Percentiles rank a stretch among this genome's conserved stretches.
phyloP scores from a whole-genome alignment of 2,888 invertebrate genomes.

The Callosobruchus maculatus region DNA sequence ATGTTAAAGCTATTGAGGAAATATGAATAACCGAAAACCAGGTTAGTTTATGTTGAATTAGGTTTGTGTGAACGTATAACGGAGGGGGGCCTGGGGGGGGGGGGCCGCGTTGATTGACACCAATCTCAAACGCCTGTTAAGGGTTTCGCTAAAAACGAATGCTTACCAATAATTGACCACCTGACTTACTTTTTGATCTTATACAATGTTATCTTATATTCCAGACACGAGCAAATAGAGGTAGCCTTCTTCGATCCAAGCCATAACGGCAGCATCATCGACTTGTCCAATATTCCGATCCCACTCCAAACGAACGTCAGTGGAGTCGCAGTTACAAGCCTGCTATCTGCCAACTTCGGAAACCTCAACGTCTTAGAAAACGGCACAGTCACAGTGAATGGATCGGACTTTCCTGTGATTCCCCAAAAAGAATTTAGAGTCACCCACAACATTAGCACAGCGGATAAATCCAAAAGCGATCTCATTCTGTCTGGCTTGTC shows the following conservation, averaged over 20 bases:
- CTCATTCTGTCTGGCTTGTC: constrained; percentile 33
- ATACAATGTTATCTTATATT: constrained; percentile 16
- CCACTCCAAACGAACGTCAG: constrained; percentile 56
- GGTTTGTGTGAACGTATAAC: too few species aligned
- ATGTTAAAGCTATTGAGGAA: too few species aligned
- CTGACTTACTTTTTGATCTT: background rate
- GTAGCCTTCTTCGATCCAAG: constrained; percentile 54
- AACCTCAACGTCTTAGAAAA: constrained; percentile 16
- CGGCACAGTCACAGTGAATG: constrained; percentile 17
- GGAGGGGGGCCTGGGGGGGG: too few species aligned
- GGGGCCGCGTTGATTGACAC: too few species aligned
- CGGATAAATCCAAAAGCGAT: constrained; percentile 30
- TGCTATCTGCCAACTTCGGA: constrained; percentile 27
- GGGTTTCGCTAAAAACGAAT: too few species aligned
- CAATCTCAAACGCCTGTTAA: too few species aligned
- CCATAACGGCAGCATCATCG: constrained; percentile 50
- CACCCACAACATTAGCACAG: constrained; percentile 40
- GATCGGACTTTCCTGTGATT: constrained; percentile 24
- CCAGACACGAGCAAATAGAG: constrained; percentile 54
- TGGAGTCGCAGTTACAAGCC: constrained; percentile 53
- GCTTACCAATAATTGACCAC: background rate
- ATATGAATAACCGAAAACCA: too few species aligned
- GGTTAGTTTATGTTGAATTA: too few species aligned
- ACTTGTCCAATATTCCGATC: constrained; percentile 54
- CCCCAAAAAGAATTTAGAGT: constrained; percentile 40